Evolutionary conservation across 1,140 invertebrate genomes (phyloP), one percentile per base, ranked within the genome.

Genomic region (Drosophila sp.): DNA sequence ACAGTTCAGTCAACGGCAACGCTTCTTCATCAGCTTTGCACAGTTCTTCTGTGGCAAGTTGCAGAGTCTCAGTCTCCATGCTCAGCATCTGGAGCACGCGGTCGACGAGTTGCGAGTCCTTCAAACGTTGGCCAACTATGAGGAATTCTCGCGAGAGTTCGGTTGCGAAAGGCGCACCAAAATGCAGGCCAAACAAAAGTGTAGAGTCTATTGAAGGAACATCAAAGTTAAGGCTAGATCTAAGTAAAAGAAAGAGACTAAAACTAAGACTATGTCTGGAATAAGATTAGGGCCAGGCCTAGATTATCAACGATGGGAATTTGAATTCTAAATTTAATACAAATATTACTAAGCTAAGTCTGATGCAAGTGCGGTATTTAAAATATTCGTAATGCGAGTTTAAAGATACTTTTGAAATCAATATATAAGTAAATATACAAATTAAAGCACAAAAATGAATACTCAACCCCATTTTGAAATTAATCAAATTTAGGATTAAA

Each of bases 41-140:
- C 96, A 97, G 93, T 91, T 97, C 45, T 98, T 97, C 95, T 98
- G 97, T 91, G 97, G 97, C 14, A 95, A 95, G 14, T 96, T 97
- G 93, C 93, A 97, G 70, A 95, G 96, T n/a, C 95, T 95, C 69
- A 80, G 65, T n/a, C 96, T 96, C 89, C 93, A 97, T 40, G 93
- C 96, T 57, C 96, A 96, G 25, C 83, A 84, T 36, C 50, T 91
- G 67, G 95, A 97, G 29, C 97, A 98, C 89, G 96, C 97, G 7
- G 96, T 97, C 4, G 97, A 97, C 45, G 96, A 95, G 57, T 95
- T 93, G 63, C 90, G 94, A 5, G 96, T 98, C 0, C 93, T 97
- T 41, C 97, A 97, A 7, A 95, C 97, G 0, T 90, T 98, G 36
- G 96, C 96, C 7, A 98, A 98, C 92, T 97, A 95, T 9, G 92